These are phyloP conservation scores for Mamestra configurata DNA, from an alignment of 1,140 invertebrate genomes.

Conservation along the genomic window DNA sequence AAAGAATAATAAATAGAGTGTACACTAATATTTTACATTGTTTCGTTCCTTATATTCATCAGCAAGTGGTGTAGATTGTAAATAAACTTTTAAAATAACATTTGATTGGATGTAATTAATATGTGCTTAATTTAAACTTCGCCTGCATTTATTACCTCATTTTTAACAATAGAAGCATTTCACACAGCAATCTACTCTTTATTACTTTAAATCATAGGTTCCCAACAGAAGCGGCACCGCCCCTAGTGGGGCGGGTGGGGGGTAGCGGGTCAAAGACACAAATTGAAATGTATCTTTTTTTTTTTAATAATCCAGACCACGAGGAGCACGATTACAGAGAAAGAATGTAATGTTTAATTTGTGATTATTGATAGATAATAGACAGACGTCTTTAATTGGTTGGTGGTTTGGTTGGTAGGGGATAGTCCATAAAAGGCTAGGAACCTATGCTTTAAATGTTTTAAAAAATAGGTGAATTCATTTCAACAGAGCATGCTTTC, in stretches of 20 bases:
- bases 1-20: constrained; percentile 79
- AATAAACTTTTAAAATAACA: constrained; percentile 29
- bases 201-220: background rate
- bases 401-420: too few relatives aligned
- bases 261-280: too few relatives aligned
- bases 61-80: constrained; percentile 15
- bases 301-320: too few relatives aligned
- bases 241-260: too few relatives aligned
- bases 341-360: too few relatives aligned
- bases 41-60: constrained; percentile 57
- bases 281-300: too few relatives aligned
- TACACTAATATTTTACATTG: constrained; percentile 72
- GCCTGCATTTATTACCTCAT: constrained; percentile 27
- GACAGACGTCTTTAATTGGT: too few relatives aligned
- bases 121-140: background rate
- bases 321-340: too few relatives aligned
- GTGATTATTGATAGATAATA: too few relatives aligned
- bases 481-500: background rate
- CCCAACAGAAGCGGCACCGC: too few relatives aligned
- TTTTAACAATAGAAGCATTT: constrained; percentile 17
- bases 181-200: constrained; percentile 3
- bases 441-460: background rate
- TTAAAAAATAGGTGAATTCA: background rate
- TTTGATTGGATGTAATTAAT: background rate
- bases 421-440: too few relatives aligned